Evolutionary conservation across 2,888 invertebrate species (phyloP).

Genomic region (Synanthedon formicaeformis): DNA sequence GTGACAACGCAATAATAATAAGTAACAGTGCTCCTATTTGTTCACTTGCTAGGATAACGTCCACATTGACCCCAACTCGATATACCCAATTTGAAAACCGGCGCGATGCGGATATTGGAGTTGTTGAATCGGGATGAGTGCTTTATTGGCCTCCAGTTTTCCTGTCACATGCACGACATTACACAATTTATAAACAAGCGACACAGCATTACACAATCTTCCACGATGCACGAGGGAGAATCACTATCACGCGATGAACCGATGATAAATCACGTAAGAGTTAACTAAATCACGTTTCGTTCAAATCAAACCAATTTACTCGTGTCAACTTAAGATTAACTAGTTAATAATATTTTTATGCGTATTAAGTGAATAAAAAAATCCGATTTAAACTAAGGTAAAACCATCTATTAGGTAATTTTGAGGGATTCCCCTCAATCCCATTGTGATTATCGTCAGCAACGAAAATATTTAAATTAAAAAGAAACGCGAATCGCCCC

Average conservation of each 20-base stretch:
- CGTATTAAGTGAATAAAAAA: no score
- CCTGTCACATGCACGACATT: not conserved
- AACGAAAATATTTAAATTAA: no score
- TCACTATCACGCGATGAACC: conserved; percentile 1
- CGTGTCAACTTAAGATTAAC: no score
- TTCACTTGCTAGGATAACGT: not conserved
- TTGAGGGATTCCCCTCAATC: no score
- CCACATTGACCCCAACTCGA: conserved; percentile 1
- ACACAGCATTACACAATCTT: not conserved
- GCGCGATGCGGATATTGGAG: conserved; percentile 3
- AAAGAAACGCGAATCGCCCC: no score
- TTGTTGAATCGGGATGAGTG: not conserved
- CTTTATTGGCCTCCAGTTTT: not conserved
- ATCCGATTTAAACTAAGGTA: no score
- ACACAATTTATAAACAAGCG: not conserved
- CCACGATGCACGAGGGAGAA: conserved; percentile 1
- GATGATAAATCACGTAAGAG: conserved; percentile 1
- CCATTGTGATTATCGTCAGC: no score
- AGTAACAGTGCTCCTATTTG: not conserved
- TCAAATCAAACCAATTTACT: no score
- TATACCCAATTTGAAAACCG: not conserved
- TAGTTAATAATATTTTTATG: no score
- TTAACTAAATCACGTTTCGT: not conserved
- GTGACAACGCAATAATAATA: not conserved
- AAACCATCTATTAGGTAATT: no score